phyloP scores from a whole-genome alignment of 2,113 vertebrate species.

The Bubo bubo region DNA sequence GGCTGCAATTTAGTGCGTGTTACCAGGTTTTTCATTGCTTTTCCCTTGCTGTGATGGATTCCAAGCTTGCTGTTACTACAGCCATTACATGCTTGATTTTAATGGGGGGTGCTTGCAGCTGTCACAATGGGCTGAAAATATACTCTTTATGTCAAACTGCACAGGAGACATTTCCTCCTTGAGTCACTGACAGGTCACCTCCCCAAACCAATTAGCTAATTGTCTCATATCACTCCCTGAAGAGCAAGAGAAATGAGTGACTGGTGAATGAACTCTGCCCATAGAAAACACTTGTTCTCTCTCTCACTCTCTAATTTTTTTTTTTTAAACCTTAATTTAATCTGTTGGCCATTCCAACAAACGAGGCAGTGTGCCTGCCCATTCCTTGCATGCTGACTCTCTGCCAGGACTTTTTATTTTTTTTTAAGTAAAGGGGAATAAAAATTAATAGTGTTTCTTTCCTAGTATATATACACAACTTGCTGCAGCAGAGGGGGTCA shows the following conservation, averaged over 20 bases:
- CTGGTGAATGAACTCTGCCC: conserved; percentile 67
- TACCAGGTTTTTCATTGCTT: conserved; percentile 57
- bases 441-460: background rate
- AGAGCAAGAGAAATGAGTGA: conserved; percentile 69
- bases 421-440: background rate
- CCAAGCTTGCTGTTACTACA: conserved; percentile 42
- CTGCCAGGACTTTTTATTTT: background rate
- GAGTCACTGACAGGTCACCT: conserved; percentile 71
- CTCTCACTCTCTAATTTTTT: background rate
- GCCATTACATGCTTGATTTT: conserved; percentile 57
- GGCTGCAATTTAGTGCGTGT: conserved; percentile 38
- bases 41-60: conserved; percentile 15
- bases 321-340: conserved; percentile 69
- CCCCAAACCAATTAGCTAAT: conserved; percentile 81
- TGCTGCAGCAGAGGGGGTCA: background rate
- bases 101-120: conserved; percentile 56
- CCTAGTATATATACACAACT: background rate
- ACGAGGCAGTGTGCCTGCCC: conserved; percentile 18
- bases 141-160: conserved; percentile 63
- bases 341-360: conserved; percentile 40
- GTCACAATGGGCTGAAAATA: conserved; percentile 45
- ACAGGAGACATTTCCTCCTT: conserved; percentile 56
- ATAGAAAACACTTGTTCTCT: conserved; percentile 51
- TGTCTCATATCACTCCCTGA: conserved; percentile 71
- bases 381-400: background rate